These are phyloP conservation scores for Augochlorella aurata DNA, from an alignment of 2,888 invertebrate genomes.

Conservation along the genomic window DNA sequence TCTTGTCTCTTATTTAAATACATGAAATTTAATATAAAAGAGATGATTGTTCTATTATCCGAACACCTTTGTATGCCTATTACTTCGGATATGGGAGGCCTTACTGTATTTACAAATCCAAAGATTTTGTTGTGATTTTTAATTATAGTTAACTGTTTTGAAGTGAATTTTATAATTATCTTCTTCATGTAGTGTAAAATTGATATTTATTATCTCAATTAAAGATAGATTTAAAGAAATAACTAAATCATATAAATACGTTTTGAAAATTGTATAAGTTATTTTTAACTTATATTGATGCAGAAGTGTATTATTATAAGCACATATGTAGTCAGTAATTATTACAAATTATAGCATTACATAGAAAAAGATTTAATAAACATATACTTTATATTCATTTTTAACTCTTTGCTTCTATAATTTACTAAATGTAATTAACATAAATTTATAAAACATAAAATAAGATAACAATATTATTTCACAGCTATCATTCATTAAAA, in stretches of 20 bases:
- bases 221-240: constrained; percentile 5
- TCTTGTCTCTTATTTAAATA: too few relatives aligned
- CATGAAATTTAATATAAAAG: too few relatives aligned
- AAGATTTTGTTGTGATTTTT: constrained; percentile 19
- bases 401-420: not conserved
- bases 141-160: constrained; percentile 4
- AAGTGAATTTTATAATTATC: not conserved
- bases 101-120: not conserved
- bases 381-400: constrained; percentile 7
- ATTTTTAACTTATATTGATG: not conserved
- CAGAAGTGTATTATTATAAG: not conserved
- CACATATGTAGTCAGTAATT: constrained; percentile 6
- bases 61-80: too few relatives aligned
- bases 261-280: constrained; percentile 20
- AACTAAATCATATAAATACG: not conserved
- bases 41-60: too few relatives aligned
- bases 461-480: constrained; percentile 19
- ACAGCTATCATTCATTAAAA: constrained; percentile 16
- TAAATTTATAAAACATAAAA: constrained; percentile 9
- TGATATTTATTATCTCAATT: not conserved
- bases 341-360: constrained; percentile 8
- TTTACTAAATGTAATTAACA: constrained; percentile 9
- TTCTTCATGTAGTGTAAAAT: not conserved
- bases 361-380: constrained; percentile 18
- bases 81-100: too few relatives aligned